Percentiles rank a stretch among this genome's conserved stretches.
Evolutionary conservation across 2,113 vertebrate genomes (phyloP).

Genomic region (Antechinus stuartii): DNA sequence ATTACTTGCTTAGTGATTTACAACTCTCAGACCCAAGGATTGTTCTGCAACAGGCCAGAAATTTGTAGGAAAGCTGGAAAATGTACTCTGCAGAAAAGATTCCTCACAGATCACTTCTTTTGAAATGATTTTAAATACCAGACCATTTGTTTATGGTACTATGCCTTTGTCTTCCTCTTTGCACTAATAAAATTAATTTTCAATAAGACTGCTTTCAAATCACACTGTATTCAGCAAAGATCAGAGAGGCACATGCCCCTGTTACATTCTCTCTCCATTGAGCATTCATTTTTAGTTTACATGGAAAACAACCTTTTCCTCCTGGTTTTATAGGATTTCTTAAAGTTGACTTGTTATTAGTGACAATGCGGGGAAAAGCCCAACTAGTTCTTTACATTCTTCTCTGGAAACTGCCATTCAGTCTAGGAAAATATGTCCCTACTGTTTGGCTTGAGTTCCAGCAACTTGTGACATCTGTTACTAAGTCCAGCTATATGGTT

Average conservation of each 20-base stretch:
- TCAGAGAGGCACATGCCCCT: background rate
- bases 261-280: background rate
- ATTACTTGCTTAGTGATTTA: background rate
- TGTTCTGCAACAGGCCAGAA: constrained; percentile 29
- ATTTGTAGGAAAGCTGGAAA: constrained; percentile 39
- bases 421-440: constrained; percentile 71
- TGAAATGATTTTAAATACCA: constrained; percentile 15
- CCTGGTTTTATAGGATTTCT: background rate
- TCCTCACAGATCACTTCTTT: background rate
- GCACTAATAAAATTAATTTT: background rate
- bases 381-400: constrained; percentile 8
- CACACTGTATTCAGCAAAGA: background rate
- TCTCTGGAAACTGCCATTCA: constrained; percentile 74
- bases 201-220: background rate
- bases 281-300: background rate
- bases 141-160: background rate
- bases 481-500: constrained; percentile 81
- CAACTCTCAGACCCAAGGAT: background rate
- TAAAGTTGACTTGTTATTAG: constrained; percentile 41
- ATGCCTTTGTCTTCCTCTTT: background rate
- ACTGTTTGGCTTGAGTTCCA: constrained; percentile 78
- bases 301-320: background rate
- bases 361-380: background rate
- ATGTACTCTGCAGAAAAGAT: background rate
- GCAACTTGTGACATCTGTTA: constrained; percentile 79